Percentiles rank a stretch among this genome's conserved stretches.
Evolutionary conservation across 2,113 vertebrate genomes (phyloP).

Genomic region (Zapornia atra): DNA sequence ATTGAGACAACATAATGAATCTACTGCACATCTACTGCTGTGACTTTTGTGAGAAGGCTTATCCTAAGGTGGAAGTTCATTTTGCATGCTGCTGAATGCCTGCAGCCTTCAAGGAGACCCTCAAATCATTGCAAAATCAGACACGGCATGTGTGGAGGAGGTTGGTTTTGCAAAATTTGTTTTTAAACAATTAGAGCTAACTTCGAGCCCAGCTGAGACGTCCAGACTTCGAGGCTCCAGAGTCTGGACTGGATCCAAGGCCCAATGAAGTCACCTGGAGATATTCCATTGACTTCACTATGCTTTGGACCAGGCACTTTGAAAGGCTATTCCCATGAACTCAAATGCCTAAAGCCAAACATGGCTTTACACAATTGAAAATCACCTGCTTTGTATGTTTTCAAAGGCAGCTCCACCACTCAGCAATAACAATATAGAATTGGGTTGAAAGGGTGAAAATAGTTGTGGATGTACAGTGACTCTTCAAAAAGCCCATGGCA

Average conservation of each 20-base stretch:
- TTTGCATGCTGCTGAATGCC: neutral
- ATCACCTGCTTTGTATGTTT: constrained; percentile 52
- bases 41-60: neutral
- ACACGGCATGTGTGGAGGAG: neutral
- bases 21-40: neutral
- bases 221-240: constrained; percentile 46
- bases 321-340: constrained; percentile 51
- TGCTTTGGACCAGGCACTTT: constrained; percentile 24
- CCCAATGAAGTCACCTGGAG: constrained; percentile 48
- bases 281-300: constrained; percentile 44
- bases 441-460: constrained; percentile 33
- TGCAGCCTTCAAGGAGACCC: neutral
- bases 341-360: constrained; percentile 16
- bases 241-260: constrained; percentile 43
- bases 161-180: neutral
- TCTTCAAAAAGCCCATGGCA: constrained; percentile 4
- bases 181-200: constrained; percentile 39
- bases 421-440: constrained; percentile 30
- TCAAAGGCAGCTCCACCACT: constrained; percentile 36
- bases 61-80: neutral
- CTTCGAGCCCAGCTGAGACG: neutral
- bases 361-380: constrained; percentile 46
- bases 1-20: neutral
- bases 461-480: neutral
- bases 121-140: neutral